Base-by-base conservation (phyloP, 1,140 invertebrate species). In the Heterodera carotae region DNA sequence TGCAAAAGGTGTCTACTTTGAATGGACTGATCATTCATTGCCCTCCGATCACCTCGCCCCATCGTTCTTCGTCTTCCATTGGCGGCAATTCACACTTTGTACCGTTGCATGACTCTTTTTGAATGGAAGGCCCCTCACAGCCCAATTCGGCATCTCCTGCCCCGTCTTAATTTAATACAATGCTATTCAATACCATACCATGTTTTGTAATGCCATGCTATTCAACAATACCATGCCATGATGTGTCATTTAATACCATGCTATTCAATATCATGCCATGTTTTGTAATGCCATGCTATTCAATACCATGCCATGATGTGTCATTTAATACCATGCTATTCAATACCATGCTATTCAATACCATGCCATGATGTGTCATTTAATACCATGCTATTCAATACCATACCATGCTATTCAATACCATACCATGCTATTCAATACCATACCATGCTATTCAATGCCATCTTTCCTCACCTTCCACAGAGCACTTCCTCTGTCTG, bases 1-100 rank as follows among this genome's bases (percentile, higher is more conserved):
- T 85, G 12, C 27, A 74, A 64, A 33, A 60, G 60, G 15, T 8
- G 84, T 43, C 84, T n/a, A 75, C n/a, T n/a, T 43, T 43, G 39
- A 43, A 43, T 43, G 39, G 12, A 8, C 12, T 39, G 6, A 8
- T 6, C 39, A 12, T 6, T 43, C 12, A 8, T 43, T 43, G 60
- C 39, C 83, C 84, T 33, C 59, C 67, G 48, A 22, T 56, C 15
- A 62, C 72, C 27, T 74, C 64, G n/a, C 72, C 72, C 72, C 72
- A 74, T 12, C 34, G 53, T 64, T 36, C 36, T 56, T 48, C 69
- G 48, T 56, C 48, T 5, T 56, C 22, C 59, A 71, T 7, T 31
- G 69, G 15, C 29, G 69, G 6, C 59, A 56, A 29, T 25, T 59
- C 69, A 22, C 43, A 53, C 33, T 80, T 69, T 48, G 56, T 68